A percentile compares a stretch with the other conserved stretches of the same genome.
Evolutionary conservation across 2,113 vertebrate species (phyloP).

Genomic region (Abramis brama): DNA sequence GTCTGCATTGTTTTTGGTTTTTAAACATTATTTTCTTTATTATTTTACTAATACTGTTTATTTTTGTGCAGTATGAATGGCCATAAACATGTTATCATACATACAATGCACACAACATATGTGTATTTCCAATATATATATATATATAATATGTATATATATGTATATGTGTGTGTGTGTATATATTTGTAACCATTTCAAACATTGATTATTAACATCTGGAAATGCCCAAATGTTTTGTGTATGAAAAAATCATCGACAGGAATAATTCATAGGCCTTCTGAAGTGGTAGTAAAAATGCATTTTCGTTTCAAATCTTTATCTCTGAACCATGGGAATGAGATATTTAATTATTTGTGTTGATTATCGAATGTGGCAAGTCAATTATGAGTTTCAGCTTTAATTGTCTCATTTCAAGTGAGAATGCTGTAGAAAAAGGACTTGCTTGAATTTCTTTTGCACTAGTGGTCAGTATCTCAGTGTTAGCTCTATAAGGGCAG

Average conservation of each 20-base stretch:
- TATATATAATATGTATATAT: too few relatives aligned
- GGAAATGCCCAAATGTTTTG: not conserved
- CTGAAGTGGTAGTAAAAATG: not conserved
- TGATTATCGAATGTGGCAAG: not conserved
- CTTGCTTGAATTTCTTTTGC: not conserved
- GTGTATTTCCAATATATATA: too few relatives aligned
- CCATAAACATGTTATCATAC: too few relatives aligned
- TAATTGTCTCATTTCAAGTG: not conserved
- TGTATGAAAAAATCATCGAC: not conserved
- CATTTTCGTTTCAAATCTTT: not conserved
- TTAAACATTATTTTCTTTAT: too few relatives aligned
- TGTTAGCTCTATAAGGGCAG: slow-evolving; percentile 40
- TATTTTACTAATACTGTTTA: too few relatives aligned
- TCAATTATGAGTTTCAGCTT: not conserved
- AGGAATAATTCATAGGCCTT: not conserved
- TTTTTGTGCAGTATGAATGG: too few relatives aligned
- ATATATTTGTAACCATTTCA: not conserved
- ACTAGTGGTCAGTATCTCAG: slow-evolving; percentile 20
- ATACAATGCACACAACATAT: not conserved
- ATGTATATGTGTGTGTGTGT: too few relatives aligned
- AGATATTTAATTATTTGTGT: not conserved
- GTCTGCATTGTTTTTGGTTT: too few relatives aligned
- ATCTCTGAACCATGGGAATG: not conserved
- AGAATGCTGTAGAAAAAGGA: not conserved
- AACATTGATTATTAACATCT: not conserved